Base-by-base conservation (phyloP, 1,140 invertebrate genomes). In the Condylostylus longicornis region DNA sequence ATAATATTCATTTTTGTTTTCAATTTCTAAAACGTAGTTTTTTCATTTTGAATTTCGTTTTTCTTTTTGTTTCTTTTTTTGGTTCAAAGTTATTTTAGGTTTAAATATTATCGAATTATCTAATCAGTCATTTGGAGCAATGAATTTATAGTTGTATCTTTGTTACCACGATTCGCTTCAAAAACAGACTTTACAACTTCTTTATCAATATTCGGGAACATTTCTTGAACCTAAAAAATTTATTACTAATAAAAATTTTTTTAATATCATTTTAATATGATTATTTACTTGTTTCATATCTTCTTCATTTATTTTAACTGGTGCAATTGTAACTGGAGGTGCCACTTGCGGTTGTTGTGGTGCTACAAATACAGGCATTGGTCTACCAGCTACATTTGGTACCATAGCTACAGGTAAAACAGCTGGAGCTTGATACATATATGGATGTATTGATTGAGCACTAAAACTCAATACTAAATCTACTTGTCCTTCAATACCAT, bases 141-240 rank as follows among this genome's bases (percentile, higher is more conserved):
- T 6, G 83, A 81, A 66, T 90, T 93, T 39, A 95, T 83, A 9
- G 88, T 84, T 12, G 73, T 68, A 54, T 94, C 86, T 59, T 93
- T 94, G 61, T 90, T 86, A 4, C 86, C 86, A 32, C 75, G 61
- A 56, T 91, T 90, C 7, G 79, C 82, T 60, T 93, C 87, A 50
- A 87, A 72, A 14, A 97, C 81, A 2, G 85, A 87, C 58, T 80
- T 82, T 22, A 97, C 79, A 2, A 93, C 86, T 51, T 93, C 87
- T 46, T 77, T 78, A 47, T 96, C 90, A 55, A 95, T 75, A 54
- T 81, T 83, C 14, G 91, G 90, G 65, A 97, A 97, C 90, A 97
- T 95, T 65, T 94, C 89, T 51, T 82, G 74, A 40, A 96, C 75
- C 79, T 88, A 62, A 35, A 68, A 69, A 44, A 29, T 52, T 35